Evolutionary conservation across 2,888 invertebrate genomes (phyloP), one percentile per base, ranked within the genome.

Genomic region (Calameuta pallipes): DNA sequence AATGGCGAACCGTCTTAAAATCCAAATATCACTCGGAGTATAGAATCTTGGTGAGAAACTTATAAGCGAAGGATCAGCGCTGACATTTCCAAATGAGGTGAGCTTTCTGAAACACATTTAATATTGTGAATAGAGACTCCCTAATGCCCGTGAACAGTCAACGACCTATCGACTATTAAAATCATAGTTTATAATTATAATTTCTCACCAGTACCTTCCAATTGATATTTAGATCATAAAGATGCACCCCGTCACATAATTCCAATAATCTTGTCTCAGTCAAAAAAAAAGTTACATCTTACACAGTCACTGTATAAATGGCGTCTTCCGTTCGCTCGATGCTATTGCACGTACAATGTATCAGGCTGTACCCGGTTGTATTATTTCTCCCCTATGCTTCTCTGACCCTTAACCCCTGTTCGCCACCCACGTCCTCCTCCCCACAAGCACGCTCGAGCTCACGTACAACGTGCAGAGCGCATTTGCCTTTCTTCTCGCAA

Each of bases 311-410:
- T 56, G 56, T 23, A 9, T 56, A 56, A 56, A 15, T 9, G 23
- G 31, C 71, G 71, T 71, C 33, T 71, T 71, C 36, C 13, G 74
- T 74, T 36, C 9, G 34, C 35, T 74, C 74, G 36, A 74, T 23
- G 74, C 74, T 74, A 74, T 74, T 74, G 36, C 36, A 74, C 74
- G 71, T 71, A 30, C 23, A 56, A 15, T 56, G 23, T 56, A 9
- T 56, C 23, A 23, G 56, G 56, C 23, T 56, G 23, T 56, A 23
- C 9, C 23, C 23, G 56, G 23, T 6, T 56, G 23, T 56, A 23
- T 15, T 56, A 56, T 56, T 56, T 56, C 41, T 6, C 9, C 41
- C 23, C 23, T 56, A 9, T 56, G 1, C 41, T 41, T 23, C 56
- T 23, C 2, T 23, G 2, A 23, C 41, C 56, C 56, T 56, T 56